Conservation (phyloP, 2,888 invertebrate genomes). For the Steinernema carpocapsae region DNA sequence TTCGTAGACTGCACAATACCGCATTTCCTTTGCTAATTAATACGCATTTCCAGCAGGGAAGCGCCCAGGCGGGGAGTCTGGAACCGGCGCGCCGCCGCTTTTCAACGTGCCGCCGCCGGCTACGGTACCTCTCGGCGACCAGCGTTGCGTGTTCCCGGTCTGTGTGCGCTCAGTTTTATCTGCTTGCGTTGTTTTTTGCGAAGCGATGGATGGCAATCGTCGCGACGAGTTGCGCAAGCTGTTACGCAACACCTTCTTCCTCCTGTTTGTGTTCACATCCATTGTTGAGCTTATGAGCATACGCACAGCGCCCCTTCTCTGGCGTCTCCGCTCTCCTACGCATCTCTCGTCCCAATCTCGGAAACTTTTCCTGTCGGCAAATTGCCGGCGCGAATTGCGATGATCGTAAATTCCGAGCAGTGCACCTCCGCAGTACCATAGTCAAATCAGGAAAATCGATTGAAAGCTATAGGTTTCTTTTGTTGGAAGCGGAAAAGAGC, state of each 20-base stretch:
- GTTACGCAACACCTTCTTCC: constrained; percentile 32
- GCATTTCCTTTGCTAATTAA: no score
- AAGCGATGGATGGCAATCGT: constrained; percentile 24
- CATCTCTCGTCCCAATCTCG: not conserved
- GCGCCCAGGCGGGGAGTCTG: not conserved
- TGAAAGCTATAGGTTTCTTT: no score
- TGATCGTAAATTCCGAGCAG: constrained; percentile 9
- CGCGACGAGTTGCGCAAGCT: constrained; percentile 28
- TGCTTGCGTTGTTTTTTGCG: constrained; percentile 25
- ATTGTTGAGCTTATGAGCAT: constrained; percentile 33
- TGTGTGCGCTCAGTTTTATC: constrained; percentile 32
- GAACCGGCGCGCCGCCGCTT: not conserved
- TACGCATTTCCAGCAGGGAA: no score
- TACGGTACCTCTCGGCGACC: constrained; percentile 8
- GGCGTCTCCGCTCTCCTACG: not conserved
- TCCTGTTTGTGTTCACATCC: constrained; percentile 30
- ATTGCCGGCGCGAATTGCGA: not conserved
- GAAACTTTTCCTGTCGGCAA: not conserved
- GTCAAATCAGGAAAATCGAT: not conserved
- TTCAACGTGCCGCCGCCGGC: not conserved
- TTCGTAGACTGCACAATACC: not conserved
- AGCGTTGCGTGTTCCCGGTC: constrained; percentile 20
- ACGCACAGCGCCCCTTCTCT: not conserved
- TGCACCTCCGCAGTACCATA: not conserved
- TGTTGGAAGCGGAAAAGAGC: no score